Evolutionary conservation across 2,888 invertebrate species (phyloP).

Genomic region (Glyphotaelius pellucidus): DNA sequence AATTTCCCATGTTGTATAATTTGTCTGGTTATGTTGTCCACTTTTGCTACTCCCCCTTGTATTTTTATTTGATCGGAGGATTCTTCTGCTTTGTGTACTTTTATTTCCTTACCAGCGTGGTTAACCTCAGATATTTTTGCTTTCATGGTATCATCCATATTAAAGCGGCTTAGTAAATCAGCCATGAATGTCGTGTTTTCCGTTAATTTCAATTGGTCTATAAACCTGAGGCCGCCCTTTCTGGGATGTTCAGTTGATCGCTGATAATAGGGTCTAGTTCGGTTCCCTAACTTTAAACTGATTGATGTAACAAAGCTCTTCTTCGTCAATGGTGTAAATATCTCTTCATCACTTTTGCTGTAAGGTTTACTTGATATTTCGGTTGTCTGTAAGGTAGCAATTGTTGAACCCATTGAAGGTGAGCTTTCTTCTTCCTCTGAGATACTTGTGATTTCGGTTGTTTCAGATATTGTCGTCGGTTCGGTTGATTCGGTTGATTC

Average conservation of each 20-base stretch:
- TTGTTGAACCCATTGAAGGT: conserved; percentile 62
- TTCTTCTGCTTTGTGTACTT: conserved; percentile 68
- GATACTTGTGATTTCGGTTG: conserved; percentile 8
- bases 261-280: conserved; percentile 60
- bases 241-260: conserved; percentile 66
- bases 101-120: conserved; percentile 61
- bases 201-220: conserved; percentile 62
- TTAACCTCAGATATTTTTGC: conserved; percentile 66
- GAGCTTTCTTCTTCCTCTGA: conserved; percentile 67
- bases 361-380: conserved; percentile 56
- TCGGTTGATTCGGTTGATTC: conserved; percentile 48
- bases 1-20: conserved; percentile 72
- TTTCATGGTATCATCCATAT: conserved; percentile 64
- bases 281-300: conserved; percentile 75
- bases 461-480: conserved; percentile 39
- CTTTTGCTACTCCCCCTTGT: conserved; percentile 67
- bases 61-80: conserved; percentile 70
- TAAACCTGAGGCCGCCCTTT: conserved; percentile 60
- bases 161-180: conserved; percentile 54
- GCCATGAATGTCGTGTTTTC: conserved; percentile 59
- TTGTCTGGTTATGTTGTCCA: conserved; percentile 70
- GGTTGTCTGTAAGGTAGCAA: conserved; percentile 44
- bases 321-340: conserved; percentile 69
- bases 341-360: conserved; percentile 57
- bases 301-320: conserved; percentile 77